Evolutionary conservation across 2,113 vertebrate species (phyloP).

Genomic region (Etheostoma cragini): DNA sequence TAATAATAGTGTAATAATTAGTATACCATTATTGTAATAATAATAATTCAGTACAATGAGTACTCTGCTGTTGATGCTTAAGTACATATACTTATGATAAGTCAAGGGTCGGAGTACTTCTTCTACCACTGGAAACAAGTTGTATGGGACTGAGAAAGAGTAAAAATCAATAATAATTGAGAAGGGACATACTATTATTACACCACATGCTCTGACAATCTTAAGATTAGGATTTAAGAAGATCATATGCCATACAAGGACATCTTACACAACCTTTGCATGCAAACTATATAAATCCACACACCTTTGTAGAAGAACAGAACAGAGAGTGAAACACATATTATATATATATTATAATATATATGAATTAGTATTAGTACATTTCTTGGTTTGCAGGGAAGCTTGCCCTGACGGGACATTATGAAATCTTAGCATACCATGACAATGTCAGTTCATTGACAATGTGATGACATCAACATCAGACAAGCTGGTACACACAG

Average conservation of each 20-base stretch:
- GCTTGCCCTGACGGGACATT: background rate
- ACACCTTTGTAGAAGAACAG: background rate
- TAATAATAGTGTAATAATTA: background rate
- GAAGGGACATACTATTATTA: background rate
- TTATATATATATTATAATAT: no score
- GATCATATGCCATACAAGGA: background rate
- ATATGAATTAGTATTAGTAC: background rate
- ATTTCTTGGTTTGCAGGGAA: background rate
- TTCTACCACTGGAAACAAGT: background rate
- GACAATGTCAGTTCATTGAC: conserved; percentile 19
- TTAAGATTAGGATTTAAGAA: background rate
- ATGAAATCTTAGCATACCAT: background rate
- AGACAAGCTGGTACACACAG: background rate
- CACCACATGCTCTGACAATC: background rate
- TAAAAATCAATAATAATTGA: background rate
- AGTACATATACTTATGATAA: background rate
- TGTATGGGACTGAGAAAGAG: no score
- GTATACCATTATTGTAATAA: no score
- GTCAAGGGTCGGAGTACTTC: background rate
- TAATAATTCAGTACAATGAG: background rate
- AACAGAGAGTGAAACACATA: background rate
- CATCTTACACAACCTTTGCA: background rate
- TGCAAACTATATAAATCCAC: background rate
- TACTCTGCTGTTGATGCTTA: background rate
- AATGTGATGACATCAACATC: background rate